These are phyloP conservation scores for Tetramorium parvispinum DNA, from an alignment of 1,140 invertebrate species.

Conservation along the genomic window DNA sequence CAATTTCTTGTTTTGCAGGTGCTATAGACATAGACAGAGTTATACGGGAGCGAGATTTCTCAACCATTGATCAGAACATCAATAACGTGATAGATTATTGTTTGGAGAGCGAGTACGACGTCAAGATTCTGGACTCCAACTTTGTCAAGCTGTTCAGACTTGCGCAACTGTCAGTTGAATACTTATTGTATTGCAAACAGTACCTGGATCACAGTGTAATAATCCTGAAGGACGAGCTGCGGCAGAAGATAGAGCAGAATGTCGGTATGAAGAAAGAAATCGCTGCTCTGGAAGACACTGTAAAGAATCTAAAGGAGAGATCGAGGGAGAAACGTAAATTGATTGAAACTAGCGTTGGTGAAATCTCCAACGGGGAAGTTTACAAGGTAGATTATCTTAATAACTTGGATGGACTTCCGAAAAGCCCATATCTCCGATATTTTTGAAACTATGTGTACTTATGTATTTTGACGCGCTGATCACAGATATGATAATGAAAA, in stretches of 20 bases:
- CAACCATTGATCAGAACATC: slow-evolving; percentile 88
- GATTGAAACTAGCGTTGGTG: slow-evolving; percentile 76
- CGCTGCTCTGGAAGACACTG: slow-evolving; percentile 67
- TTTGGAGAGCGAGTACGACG: slow-evolving; percentile 88
- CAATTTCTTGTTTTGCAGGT: slow-evolving; percentile 81
- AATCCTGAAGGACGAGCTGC: slow-evolving; percentile 88
- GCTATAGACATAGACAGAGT: slow-evolving; percentile 88
- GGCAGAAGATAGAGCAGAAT: slow-evolving; percentile 86
- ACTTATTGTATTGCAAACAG: slow-evolving; percentile 89
- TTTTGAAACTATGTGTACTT: no score
- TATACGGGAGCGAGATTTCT: slow-evolving; percentile 88
- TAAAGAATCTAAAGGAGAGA: slow-evolving; percentile 75
- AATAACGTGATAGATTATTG: slow-evolving; percentile 88
- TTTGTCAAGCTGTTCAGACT: slow-evolving; percentile 90
- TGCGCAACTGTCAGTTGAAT: slow-evolving; percentile 89
- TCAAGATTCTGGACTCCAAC: slow-evolving; percentile 88
- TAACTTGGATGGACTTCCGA: no score
- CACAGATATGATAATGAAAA: no score
- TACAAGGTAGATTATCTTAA: slow-evolving; percentile 77
- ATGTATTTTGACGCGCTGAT: no score
- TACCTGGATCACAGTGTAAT: slow-evolving; percentile 89
- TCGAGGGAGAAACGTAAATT: slow-evolving; percentile 77
- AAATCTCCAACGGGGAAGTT: slow-evolving; percentile 81
- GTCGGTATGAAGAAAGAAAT: slow-evolving; percentile 77
- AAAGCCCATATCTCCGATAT: no score